Evolutionary conservation across 2,888 invertebrate species (phyloP), one percentile per base, ranked within the genome.

Genomic region (Chrysolina americana): DNA sequence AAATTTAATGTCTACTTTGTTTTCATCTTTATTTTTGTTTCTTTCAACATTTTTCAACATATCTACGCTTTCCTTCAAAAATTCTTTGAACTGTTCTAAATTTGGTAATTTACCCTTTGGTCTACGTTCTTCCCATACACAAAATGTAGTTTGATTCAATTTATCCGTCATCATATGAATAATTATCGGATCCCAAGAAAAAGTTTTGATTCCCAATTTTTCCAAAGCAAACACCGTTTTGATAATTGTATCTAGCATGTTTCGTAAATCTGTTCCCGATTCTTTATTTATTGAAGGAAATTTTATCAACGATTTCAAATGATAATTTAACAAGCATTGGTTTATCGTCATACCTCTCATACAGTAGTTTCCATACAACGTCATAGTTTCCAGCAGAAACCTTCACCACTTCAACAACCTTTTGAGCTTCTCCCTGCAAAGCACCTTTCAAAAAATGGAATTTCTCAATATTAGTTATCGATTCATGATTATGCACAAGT

Each of bases 391-490:
- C 59, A 6, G 63, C 44, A 48, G 68, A 23, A 11, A 69, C n/a
- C 21, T 65, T 41, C 11, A 76, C n/a, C 9, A 59, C 10, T 28
- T 72, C 21, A 15, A 77, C 48, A 9, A 75, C 13, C 44, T 72
- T 17, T 19, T 47, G 23, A 1, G 74, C 76, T 13, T n/a, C n/a
- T n/a, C n/a, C n/a, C n/a, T n/a, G n/a, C n/a, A n/a, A n/a, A n/a
- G n/a, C n/a, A n/a, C n/a, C n/a, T n/a, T n/a, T n/a, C n/a, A n/a
- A n/a, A n/a, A n/a, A n/a, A n/a, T n/a, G n/a, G n/a, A n/a, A n/a
- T 69, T 66, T 11, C 44, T 53, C 50, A 76, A 76, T 11, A 62
- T 62, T 50, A 75, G 15, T 75, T 75, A 75, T n/a, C 68, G 10
- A 50, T 69, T 70, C n/a, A 70, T 41, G 69, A 50, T 10, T 70